These are phyloP conservation scores for Zaprionus bogoriensis DNA, from an alignment of 2,888 invertebrate species.

Conservation along the genomic window DNA sequence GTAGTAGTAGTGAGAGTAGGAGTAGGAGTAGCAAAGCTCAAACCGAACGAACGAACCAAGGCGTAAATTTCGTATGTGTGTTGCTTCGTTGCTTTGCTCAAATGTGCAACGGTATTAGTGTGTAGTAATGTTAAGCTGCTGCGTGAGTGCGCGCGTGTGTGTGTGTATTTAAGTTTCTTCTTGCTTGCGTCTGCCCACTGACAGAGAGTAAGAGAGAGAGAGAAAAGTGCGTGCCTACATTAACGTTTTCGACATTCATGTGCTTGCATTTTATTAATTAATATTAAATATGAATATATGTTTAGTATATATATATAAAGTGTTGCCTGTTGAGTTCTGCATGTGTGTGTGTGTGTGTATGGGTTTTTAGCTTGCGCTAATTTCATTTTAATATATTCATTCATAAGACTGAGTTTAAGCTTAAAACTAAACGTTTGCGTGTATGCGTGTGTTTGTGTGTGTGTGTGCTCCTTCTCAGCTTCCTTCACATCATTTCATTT, in stretches of 20 bases:
- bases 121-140: no score
- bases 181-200: neutral
- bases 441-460: neutral
- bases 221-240: conserved; percentile 52
- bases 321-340: conserved; percentile 24
- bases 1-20: no score
- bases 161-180: no score
- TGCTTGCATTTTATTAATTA: conserved; percentile 58
- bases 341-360: conserved; percentile 18
- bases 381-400: conserved; percentile 58
- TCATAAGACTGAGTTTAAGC: conserved; percentile 58
- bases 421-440: conserved; percentile 52
- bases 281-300: conserved; percentile 55
- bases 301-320: conserved; percentile 30
- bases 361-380: conserved; percentile 56
- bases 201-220: neutral
- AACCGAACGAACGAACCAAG: neutral
- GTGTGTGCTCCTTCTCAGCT: conserved; percentile 13
- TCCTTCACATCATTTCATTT: conserved; percentile 22
- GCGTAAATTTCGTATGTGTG: conserved; percentile 25
- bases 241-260: conserved; percentile 51
- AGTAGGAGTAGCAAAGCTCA: neutral
- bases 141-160: no score
- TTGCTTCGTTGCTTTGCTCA: conserved; percentile 27
- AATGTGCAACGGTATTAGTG: conserved; percentile 31